These are phyloP conservation scores for Masnerella sp. DNA, from an alignment of 2,888 invertebrate genomes.

Conservation along the genomic window DNA sequence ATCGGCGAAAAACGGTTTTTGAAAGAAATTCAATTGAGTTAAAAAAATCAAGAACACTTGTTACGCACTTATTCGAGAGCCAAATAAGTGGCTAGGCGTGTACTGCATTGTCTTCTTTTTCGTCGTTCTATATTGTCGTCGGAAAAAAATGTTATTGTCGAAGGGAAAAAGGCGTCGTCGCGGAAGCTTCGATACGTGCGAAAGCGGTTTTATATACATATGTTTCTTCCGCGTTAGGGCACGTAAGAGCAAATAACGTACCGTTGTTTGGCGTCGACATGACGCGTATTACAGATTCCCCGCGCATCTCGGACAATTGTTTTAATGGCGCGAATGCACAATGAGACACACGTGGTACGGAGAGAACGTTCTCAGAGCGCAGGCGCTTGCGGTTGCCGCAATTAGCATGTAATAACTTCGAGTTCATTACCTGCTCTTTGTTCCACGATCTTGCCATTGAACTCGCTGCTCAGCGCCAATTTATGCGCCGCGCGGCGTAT, in stretches of 20 bases:
- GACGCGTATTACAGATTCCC: constrained; percentile 50
- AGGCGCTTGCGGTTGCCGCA: constrained; percentile 55
- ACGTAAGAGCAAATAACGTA: constrained; percentile 44
- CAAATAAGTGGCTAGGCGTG: too few species aligned
- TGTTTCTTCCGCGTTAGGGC: constrained; percentile 48
- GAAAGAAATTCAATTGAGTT: too few species aligned
- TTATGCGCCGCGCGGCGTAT: constrained; percentile 49
- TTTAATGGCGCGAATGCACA: constrained; percentile 52
- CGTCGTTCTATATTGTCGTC: too few species aligned
- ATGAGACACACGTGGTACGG: constrained; percentile 56
- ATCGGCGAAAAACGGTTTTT: too few species aligned
- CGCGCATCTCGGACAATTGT: constrained; percentile 51
- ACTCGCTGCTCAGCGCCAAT: constrained; percentile 55
- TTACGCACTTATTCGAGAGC: too few species aligned
- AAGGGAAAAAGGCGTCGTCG: constrained; percentile 10
- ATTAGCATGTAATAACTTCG: constrained; percentile 65
- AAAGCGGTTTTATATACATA: constrained; percentile 27
- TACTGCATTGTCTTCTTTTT: too few species aligned
- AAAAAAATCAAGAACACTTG: too few species aligned
- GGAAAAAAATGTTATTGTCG: too few species aligned
- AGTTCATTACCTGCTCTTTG: constrained; percentile 65
- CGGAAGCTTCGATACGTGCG: constrained; percentile 47
- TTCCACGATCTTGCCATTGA: constrained; percentile 61
- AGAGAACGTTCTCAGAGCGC: constrained; percentile 62
- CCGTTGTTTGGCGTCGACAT: constrained; percentile 42